Percentiles rank a stretch among this genome's conserved stretches.
These are phyloP conservation scores for Helicolenus hilgendorfi DNA, from an alignment of 2,797 vertebrate species.

Conservation along the genomic window DNA sequence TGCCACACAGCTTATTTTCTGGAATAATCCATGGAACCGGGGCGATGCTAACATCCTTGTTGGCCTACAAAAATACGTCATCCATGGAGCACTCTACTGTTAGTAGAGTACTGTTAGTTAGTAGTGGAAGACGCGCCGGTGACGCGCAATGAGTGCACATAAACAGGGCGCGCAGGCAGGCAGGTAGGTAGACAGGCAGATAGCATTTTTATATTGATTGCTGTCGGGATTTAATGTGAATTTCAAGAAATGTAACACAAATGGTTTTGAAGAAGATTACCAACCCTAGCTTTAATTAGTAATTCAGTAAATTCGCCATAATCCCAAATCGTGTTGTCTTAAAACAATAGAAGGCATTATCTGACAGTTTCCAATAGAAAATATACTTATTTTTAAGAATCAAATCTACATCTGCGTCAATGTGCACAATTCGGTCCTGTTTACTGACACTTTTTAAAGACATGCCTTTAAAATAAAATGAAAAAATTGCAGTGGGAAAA, in stretches of 20 bases:
- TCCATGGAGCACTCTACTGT: too few relatives aligned
- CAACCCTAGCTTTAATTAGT: background rate
- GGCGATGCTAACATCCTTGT: too few relatives aligned
- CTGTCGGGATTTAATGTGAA: background rate
- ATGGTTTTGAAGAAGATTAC: background rate
- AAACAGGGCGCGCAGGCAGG: too few relatives aligned
- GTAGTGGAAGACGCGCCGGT: too few relatives aligned
- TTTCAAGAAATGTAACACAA: background rate
- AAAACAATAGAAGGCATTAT: background rate
- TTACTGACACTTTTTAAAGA: background rate
- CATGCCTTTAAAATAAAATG: background rate
- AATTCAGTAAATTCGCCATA: background rate
- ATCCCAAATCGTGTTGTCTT: background rate
- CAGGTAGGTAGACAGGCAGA: too few relatives aligned
- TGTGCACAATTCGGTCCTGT: background rate
- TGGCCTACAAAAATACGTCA: too few relatives aligned
- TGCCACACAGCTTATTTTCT: too few relatives aligned
- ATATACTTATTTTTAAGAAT: background rate
- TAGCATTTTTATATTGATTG: background rate
- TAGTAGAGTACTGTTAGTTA: too few relatives aligned
- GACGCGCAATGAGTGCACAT: too few relatives aligned
- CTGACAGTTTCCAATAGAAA: background rate
- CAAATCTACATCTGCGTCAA: background rate
- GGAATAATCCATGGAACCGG: too few relatives aligned
- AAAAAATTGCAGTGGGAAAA: background rate